These are phyloP conservation scores for Cybosia mesomella DNA, from an alignment of 2,888 invertebrate genomes.

Conservation along the genomic window DNA sequence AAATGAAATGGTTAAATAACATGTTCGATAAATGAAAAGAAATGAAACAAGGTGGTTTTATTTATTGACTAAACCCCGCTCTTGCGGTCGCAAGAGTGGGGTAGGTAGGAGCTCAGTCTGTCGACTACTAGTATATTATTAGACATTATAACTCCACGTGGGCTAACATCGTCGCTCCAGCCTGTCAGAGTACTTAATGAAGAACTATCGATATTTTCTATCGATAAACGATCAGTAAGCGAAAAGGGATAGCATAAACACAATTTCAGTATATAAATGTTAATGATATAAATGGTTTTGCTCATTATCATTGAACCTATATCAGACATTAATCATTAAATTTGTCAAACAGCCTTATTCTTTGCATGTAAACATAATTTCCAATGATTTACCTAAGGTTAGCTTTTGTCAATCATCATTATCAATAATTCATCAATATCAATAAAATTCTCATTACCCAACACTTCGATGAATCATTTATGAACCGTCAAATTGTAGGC, in stretches of 20 bases:
- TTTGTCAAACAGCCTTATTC: not conserved
- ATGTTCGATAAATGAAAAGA: no score
- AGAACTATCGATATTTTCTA: not conserved
- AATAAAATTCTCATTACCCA: conserved; percentile 1
- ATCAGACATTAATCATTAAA: not conserved
- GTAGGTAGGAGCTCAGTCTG: no score
- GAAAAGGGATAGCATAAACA: not conserved
- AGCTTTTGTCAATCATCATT: not conserved
- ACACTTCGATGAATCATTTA: not conserved
- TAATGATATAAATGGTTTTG: not conserved
- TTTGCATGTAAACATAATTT: not conserved
- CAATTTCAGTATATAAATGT: not conserved
- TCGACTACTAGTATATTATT: no score
- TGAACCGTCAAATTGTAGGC: not conserved
- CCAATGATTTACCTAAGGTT: not conserved
- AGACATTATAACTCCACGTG: no score
- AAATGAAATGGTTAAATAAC: no score
- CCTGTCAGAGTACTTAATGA: not conserved
- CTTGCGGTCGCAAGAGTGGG: no score
- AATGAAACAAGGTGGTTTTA: no score
- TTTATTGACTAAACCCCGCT: no score
- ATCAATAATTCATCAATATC: not conserved
- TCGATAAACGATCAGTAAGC: not conserved
- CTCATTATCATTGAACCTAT: not conserved
- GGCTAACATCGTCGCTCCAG: no score